Evolutionary conservation across 2,888 invertebrate genomes (phyloP), one percentile per base, ranked within the genome.

Genomic region (Flabesymbios commensalis): DNA sequence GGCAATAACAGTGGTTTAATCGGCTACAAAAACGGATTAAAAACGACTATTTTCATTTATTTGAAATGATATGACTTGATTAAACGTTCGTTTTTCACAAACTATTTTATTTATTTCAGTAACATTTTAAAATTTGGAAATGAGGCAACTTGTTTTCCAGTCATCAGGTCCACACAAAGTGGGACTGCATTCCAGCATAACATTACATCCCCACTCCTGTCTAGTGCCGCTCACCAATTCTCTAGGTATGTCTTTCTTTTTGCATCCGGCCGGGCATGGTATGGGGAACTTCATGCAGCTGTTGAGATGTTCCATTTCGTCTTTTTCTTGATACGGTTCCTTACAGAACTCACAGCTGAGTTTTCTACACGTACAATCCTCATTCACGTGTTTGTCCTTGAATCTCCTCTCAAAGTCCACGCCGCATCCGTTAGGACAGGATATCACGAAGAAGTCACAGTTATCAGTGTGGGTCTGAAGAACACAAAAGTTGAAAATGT

Each of bases 211-310:
- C n/a, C n/a, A n/a, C n/a, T n/a, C n/a, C n/a, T n/a, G n/a, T n/a
- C n/a, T n/a, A n/a, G n/a, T n/a, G n/a, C n/a, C 10, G 39, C 49
- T 47, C 48, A 72, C 72, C 66, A 73, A 60, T 53, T 72, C 72
- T 43, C 75, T 54, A 1, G 69, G 58, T 17, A 75, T 65, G 51
- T 75, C 73, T 42, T 68, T 69, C 36, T 69, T 65, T 39, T 67
- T 68, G 51, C 77, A 77, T 17, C 63, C 63, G 63, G 75, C 77
- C 1, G 77, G 75, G 62, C 77, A 77, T 3, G 72, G 61, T 7
- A 77, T 49, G 28, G 65, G 60, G 47, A 75, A 73, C 54, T 69
- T 67, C 10, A 56, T 56, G 58, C 77, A 77, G 2, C 64, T 57
- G 19, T 68, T 61, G 28, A 73, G 61, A 67, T 77, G 77, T 4